A percentile compares a stretch with the other conserved stretches of the same genome.
Conservation (phyloP, 2,113 vertebrate genomes). For the Eptatretus burgeri region DNA sequence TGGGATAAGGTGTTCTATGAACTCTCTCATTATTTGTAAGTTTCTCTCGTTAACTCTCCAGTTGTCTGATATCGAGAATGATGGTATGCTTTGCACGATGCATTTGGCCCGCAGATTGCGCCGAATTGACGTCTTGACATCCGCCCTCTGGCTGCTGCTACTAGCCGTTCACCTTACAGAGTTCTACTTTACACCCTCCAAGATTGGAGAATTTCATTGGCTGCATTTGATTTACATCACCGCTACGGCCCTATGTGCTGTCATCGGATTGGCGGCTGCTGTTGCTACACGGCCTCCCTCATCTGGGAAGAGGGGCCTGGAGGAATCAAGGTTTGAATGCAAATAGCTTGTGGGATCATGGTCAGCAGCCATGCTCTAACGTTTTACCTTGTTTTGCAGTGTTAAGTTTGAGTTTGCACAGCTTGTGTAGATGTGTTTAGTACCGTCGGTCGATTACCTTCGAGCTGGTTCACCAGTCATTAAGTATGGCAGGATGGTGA, state of each 20-base stretch:
- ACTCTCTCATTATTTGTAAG: too few relatives aligned
- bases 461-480: too few relatives aligned
- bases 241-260: slow-evolving; percentile 40
- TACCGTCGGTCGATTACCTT: too few relatives aligned
- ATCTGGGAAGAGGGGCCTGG: not conserved
- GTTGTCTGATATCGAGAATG: too few relatives aligned
- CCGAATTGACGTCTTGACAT: slow-evolving; percentile 47
- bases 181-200: slow-evolving; percentile 15
- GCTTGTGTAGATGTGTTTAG: too few relatives aligned
- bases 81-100: not conserved
- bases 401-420: too few relatives aligned
- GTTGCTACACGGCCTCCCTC: slow-evolving; percentile 43
- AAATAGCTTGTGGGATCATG: slow-evolving; percentile 15
- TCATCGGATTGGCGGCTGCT: slow-evolving; percentile 53
- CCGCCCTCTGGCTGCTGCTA: slow-evolving; percentile 47
- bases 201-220: slow-evolving; percentile 22
- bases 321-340: slow-evolving; percentile 55
- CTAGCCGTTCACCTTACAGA: slow-evolving; percentile 35
- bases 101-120: slow-evolving; percentile 25
- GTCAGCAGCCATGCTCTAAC: too few relatives aligned
- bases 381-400: too few relatives aligned
- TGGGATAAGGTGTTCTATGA: too few relatives aligned
- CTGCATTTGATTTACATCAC: slow-evolving; percentile 36
- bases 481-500: too few relatives aligned
- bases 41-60: too few relatives aligned